These are phyloP conservation scores for Caenorhabditis parvicauda DNA, from an alignment of 2,888 invertebrate genomes.

Conservation along the genomic window DNA sequence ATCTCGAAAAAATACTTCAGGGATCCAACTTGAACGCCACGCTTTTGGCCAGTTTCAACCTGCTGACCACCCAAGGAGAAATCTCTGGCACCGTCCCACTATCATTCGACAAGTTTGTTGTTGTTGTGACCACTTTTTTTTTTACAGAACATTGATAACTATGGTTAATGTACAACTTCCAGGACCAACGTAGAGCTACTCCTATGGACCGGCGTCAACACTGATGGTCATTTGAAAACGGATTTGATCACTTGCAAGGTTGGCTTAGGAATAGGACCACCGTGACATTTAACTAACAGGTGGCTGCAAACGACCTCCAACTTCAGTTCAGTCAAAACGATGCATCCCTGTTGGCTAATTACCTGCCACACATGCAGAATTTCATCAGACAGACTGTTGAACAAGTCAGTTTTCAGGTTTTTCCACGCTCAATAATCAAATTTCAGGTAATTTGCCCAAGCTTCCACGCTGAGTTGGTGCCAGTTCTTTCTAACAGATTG, in stretches of 20 bases:
- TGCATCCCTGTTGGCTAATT: constrained; percentile 48
- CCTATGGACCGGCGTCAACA: constrained; percentile 54
- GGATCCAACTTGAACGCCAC: constrained; percentile 55
- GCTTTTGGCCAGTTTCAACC: constrained; percentile 46
- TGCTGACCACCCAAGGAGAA: constrained; percentile 49
- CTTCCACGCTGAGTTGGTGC: constrained; percentile 60
- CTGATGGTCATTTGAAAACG: constrained; percentile 59
- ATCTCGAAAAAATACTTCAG: constrained; percentile 32
- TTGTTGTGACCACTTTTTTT: too few relatives aligned
- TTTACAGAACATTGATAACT: too few relatives aligned
- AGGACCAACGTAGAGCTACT: constrained; percentile 54
- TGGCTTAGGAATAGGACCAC: not conserved
- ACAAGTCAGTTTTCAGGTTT: constrained; percentile 28
- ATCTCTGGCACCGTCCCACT: constrained; percentile 57
- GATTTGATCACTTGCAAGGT: constrained; percentile 53
- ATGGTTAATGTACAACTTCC: constrained; percentile 12
- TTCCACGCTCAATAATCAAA: not conserved
- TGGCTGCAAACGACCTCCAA: constrained; percentile 50
- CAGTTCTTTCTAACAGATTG: constrained; percentile 58
- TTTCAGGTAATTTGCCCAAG: constrained; percentile 57
- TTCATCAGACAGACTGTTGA: constrained; percentile 53
- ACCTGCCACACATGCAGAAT: constrained; percentile 55
- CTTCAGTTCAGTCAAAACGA: constrained; percentile 51
- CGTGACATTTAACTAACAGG: constrained; percentile 7
- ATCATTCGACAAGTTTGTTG: constrained; percentile 52